These are phyloP conservation scores for Cyanoderma ruficeps DNA, from an alignment of 2,113 vertebrate genomes.

Conservation along the genomic window DNA sequence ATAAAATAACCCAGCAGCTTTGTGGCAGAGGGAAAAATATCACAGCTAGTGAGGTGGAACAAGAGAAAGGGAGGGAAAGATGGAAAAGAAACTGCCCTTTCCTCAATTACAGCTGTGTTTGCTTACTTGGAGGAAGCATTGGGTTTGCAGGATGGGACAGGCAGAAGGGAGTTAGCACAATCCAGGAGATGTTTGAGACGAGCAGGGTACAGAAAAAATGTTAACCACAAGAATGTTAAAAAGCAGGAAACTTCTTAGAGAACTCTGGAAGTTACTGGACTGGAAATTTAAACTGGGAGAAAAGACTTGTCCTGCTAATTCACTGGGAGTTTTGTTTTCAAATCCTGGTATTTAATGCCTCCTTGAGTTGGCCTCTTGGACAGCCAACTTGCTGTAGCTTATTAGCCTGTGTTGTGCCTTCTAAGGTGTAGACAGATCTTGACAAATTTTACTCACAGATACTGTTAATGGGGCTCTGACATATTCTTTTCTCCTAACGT, in stretches of 20 bases:
- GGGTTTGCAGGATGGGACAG: neutral
- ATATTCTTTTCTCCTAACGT: neutral
- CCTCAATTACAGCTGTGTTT: neutral
- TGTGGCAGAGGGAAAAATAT: neutral
- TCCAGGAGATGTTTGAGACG: neutral
- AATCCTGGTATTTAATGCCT: neutral
- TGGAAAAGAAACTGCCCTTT: neutral
- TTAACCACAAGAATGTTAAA: neutral
- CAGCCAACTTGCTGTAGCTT: neutral
- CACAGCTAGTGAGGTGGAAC: neutral
- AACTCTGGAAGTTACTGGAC: neutral
- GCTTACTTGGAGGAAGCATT: neutral
- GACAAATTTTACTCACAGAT: neutral
- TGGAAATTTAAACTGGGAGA: neutral
- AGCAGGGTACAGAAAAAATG: neutral
- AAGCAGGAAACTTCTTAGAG: neutral
- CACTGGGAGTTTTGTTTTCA: neutral
- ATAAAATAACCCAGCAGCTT: neutral
- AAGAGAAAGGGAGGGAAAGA: neutral
- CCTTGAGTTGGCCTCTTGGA: neutral
- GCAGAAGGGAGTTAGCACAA: neutral
- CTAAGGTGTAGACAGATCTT: neutral
- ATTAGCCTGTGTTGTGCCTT: neutral
- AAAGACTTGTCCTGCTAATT: neutral
- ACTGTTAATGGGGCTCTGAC: neutral